Conservation (phyloP, 1,140 invertebrate genomes). For the Zelostemma sp. region DNA sequence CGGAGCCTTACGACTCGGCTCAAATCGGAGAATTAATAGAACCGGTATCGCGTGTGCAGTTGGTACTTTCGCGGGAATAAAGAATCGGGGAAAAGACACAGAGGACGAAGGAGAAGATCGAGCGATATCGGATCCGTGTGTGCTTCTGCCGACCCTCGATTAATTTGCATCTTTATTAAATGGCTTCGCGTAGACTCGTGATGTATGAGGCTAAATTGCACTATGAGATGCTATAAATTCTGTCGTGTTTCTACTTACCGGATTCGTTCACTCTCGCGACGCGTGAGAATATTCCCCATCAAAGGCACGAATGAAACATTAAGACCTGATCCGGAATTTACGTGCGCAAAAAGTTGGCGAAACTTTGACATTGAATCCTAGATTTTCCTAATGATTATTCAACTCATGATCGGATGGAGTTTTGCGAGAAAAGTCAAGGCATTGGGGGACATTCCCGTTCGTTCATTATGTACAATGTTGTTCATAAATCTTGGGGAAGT, state of each 20-base stretch:
- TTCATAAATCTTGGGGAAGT: slow-evolving; percentile 1
- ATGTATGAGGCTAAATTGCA: slow-evolving; percentile 37
- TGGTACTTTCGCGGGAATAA: slow-evolving; percentile 10
- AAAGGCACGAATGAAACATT: not conserved
- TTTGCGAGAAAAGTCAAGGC: not conserved
- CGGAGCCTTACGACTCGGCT: slow-evolving; percentile 22
- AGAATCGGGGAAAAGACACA: slow-evolving; percentile 18
- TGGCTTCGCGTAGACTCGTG: slow-evolving; percentile 27
- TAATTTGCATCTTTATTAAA: slow-evolving; percentile 49
- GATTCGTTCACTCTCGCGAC: not conserved
- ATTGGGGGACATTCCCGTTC: not conserved
- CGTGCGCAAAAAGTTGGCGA: too few species aligned
- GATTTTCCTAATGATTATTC: not conserved
- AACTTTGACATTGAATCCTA: too few species aligned
- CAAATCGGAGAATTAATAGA: slow-evolving; percentile 41
- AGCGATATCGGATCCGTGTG: slow-evolving; percentile 27
- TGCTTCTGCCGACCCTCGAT: slow-evolving; percentile 22
- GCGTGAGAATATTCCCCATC: slow-evolving; percentile 1
- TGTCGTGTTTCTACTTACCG: not conserved
- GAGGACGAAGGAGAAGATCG: slow-evolving; percentile 21
- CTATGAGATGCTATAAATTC: slow-evolving; percentile 26
- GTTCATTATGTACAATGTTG: not conserved
- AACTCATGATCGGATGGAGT: not conserved
- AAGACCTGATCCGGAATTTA: too few species aligned
- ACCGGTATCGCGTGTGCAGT: slow-evolving; percentile 25